phyloP scores from a whole-genome alignment of 1,140 invertebrate species.

The Paraescarpia echinospica region DNA sequence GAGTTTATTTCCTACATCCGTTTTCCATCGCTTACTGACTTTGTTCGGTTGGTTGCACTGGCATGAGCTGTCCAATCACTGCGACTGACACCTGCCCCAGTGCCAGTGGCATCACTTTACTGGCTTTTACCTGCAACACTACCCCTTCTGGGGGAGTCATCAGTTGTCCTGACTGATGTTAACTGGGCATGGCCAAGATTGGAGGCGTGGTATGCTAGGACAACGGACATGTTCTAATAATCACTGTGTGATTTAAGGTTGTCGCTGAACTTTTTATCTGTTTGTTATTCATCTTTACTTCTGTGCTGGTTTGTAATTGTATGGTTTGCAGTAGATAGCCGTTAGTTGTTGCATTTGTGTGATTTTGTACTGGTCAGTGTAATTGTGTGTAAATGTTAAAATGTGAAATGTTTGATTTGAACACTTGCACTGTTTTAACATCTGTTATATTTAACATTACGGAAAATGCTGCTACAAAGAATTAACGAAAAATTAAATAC shows the following conservation, averaged over 20 bases:
- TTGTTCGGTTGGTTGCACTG: neutral
- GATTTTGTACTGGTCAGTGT: neutral
- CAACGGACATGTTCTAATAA: neutral
- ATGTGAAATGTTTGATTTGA: neutral
- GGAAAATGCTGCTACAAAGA: no score
- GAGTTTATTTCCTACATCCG: neutral
- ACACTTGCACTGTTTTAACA: neutral
- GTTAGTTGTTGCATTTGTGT: neutral
- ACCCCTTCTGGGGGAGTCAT: neutral
- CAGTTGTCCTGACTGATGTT: neutral
- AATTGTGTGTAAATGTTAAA: neutral
- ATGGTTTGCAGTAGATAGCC: neutral
- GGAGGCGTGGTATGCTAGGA: neutral
- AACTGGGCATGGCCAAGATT: neutral
- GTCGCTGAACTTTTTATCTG: neutral
- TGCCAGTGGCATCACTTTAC: neutral
- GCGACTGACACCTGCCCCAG: neutral
- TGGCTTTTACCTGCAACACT: neutral
- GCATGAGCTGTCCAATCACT: neutral
- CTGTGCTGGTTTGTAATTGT: neutral
- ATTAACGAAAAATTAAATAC: no score
- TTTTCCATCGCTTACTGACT: neutral
- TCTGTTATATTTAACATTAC: neutral
- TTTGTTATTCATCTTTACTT: neutral
- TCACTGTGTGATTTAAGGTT: neutral